Evolutionary conservation across 2,888 invertebrate species (phyloP).

Genomic region (Arctia plantaginis): DNA sequence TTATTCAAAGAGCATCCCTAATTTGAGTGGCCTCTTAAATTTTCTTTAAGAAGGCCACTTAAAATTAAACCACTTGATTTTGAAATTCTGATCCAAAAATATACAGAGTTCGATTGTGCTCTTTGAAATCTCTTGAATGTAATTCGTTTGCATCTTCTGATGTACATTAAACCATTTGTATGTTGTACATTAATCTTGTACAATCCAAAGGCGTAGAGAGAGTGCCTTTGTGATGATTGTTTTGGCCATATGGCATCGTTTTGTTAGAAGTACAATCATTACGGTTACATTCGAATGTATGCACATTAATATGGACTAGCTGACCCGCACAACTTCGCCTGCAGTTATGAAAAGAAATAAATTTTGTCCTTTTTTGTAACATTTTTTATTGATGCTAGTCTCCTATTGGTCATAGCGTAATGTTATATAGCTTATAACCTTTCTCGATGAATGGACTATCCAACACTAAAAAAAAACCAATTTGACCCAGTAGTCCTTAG

Average conservation of each 20-base stretch:
- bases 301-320: neutral
- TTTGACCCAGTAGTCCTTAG: neutral
- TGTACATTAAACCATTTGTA: conserved; percentile 4
- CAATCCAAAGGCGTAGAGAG: conserved; percentile 37
- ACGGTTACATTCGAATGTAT: conserved; percentile 1
- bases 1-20: conserved; percentile 13
- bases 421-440: neutral
- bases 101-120: conserved; percentile 38
- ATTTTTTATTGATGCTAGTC: neutral
- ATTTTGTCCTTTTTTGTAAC: too few relatives aligned
- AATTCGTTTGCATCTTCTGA: conserved; percentile 17
- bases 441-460: neutral
- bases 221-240: conserved; percentile 19
- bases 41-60: conserved; percentile 29
- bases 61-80: conserved; percentile 26
- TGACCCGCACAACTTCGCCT: neutral
- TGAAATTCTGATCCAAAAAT: conserved; percentile 38
- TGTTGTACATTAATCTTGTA: conserved; percentile 38
- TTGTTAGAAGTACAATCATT: conserved; percentile 13
- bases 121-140: conserved; percentile 42
- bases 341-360: neutral
- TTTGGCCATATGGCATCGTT: conserved; percentile 34
- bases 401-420: neutral
- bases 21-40: conserved; percentile 6
- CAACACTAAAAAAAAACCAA: too few relatives aligned